phyloP scores from a whole-genome alignment of 2,797 vertebrate genomes.

The Morelia viridis region DNA sequence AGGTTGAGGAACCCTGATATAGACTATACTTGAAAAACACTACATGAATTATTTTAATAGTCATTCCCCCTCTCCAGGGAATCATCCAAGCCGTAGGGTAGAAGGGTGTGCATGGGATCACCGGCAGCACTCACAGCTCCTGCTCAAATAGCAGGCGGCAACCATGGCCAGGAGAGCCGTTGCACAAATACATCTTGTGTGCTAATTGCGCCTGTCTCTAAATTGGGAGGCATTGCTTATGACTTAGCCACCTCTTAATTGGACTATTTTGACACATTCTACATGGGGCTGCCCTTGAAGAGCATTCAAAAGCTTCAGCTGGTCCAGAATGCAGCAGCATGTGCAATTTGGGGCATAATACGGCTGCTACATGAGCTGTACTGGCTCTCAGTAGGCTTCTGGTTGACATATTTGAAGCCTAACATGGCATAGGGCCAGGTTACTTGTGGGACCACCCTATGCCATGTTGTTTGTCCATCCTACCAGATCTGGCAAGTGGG shows the following conservation, averaged over 20 bases:
- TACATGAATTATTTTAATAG: background rate
- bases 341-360: background rate
- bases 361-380: background rate
- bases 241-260: background rate
- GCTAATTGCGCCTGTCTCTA: too few species aligned
- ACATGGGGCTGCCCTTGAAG: background rate
- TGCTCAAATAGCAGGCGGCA: background rate
- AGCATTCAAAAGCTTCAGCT: background rate
- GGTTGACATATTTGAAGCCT: background rate
- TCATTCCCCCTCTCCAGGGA: background rate
- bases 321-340: background rate
- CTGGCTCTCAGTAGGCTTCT: background rate
- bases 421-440: background rate
- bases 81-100: background rate
- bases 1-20: too few species aligned
- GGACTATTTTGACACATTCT: background rate
- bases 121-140: background rate
- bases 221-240: background rate
- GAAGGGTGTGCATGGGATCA: background rate
- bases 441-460: background rate
- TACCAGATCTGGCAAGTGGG: background rate
- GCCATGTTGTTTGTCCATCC: background rate
- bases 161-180: too few species aligned
- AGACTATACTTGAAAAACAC: background rate
- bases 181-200: too few species aligned